Percentiles rank a stretch among this genome's conserved stretches.
phyloP scores from a whole-genome alignment of 2,797 vertebrate species.

The Hydrolagus colliei region DNA sequence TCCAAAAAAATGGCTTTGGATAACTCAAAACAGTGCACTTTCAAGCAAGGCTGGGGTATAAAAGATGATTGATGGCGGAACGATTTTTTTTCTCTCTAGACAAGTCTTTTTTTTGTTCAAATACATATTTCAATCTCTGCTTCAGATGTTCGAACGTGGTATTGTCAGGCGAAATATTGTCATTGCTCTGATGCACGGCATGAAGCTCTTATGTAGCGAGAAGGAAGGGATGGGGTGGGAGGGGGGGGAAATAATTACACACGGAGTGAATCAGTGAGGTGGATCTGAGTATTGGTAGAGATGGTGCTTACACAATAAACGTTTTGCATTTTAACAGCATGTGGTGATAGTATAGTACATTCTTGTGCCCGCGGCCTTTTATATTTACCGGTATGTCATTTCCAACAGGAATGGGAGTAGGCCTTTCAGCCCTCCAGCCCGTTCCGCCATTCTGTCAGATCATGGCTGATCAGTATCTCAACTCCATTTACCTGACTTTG shows the following conservation, averaged over 20 bases:
- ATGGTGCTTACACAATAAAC: not conserved
- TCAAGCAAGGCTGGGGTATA: slow-evolving; percentile 56
- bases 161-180: slow-evolving; percentile 60
- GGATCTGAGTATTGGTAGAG: not conserved
- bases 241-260: slow-evolving; percentile 57
- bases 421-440: not conserved
- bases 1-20: slow-evolving; percentile 50
- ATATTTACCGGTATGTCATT: not conserved
- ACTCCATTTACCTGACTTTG: not conserved
- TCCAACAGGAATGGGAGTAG: not conserved
- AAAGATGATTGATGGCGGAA: slow-evolving; percentile 60
- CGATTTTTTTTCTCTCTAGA: slow-evolving; percentile 48
- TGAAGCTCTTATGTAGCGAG: slow-evolving; percentile 58
- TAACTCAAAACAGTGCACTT: slow-evolving; percentile 51
- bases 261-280: slow-evolving; percentile 38
- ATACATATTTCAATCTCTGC: slow-evolving; percentile 66
- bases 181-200: slow-evolving; percentile 49
- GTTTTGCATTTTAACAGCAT: not conserved
- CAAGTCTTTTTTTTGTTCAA: slow-evolving; percentile 61
- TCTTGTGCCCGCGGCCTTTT: not conserved
- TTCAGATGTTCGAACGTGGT: slow-evolving; percentile 52
- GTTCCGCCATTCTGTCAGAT: not conserved
- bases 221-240: slow-evolving; percentile 32
- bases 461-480: not conserved
- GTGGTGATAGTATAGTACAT: not conserved